Conservation (phyloP, 2,113 vertebrate species). For the Phodopus roborovskii region DNA sequence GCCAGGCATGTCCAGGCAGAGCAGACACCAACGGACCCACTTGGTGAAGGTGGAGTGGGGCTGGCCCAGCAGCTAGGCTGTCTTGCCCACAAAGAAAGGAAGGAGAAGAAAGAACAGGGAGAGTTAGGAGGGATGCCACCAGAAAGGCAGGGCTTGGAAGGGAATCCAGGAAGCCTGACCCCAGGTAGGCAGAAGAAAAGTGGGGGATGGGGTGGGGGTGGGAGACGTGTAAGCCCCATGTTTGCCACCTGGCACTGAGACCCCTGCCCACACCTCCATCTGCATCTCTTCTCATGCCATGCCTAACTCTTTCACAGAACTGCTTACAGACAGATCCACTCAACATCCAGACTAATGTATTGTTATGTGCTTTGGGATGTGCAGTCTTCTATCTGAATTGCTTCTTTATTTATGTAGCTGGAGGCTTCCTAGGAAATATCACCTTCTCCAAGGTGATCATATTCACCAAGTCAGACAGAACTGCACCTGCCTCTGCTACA, state of each 20-base stretch:
- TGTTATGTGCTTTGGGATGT: neutral
- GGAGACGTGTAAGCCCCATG: neutral
- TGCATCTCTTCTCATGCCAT: neutral
- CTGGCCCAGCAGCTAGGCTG: neutral
- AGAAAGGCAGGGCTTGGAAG: neutral
- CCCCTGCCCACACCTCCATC: neutral
- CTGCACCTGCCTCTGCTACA: slow-evolving; percentile 7
- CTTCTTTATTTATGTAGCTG: neutral
- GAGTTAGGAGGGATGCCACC: neutral
- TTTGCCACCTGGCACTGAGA: neutral
- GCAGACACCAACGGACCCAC: neutral
- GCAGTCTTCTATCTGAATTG: neutral
- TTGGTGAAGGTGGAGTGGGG: neutral
- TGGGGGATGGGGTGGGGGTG: neutral
- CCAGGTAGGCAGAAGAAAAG: neutral
- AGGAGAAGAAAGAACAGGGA: neutral
- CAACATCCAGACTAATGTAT: neutral
- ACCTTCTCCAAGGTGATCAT: slow-evolving; percentile 10
- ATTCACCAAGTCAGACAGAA: neutral
- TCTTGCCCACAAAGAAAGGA: neutral
- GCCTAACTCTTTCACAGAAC: neutral
- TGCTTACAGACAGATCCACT: neutral
- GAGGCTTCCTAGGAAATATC: slow-evolving; percentile 2
- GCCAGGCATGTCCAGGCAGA: neutral
- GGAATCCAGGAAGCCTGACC: neutral